Conservation (phyloP, 2,113 vertebrate species). For the Seriola quinqueradiata region DNA sequence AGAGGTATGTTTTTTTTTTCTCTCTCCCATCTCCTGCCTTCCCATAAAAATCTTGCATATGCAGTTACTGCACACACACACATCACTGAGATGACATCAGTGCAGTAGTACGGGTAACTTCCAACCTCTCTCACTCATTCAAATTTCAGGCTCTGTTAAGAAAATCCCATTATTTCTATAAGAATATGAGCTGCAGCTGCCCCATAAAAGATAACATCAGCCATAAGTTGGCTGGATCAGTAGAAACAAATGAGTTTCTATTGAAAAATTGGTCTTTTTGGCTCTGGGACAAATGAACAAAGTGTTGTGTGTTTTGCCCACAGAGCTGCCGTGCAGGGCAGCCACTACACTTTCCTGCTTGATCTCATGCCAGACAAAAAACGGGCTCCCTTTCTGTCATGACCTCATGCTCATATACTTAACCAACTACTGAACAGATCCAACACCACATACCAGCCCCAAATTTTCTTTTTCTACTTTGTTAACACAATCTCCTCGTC, state of each 20-base stretch:
- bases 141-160: conserved; percentile 75
- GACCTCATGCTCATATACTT: conserved; percentile 74
- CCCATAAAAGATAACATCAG: conserved; percentile 73
- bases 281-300: conserved; percentile 50
- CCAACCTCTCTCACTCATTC: conserved; percentile 59
- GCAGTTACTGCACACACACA: conserved; percentile 51
- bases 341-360: conserved; percentile 54
- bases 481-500: conserved; percentile 33
- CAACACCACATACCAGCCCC: conserved; percentile 38
- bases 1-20: conserved; percentile 53
- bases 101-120: conserved; percentile 61
- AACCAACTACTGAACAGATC: conserved; percentile 58
- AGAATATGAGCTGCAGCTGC: conserved; percentile 78
- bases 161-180: conserved; percentile 73
- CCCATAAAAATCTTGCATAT: conserved; percentile 60
- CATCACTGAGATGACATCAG: conserved; percentile 70
- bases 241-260: conserved; percentile 65
- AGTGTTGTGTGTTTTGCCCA: conserved; percentile 43
- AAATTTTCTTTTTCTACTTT: conserved; percentile 35
- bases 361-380: conserved; percentile 65
- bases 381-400: conserved; percentile 54
- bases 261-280: conserved; percentile 57
- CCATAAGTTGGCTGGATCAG: conserved; percentile 38
- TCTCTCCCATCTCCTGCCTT: conserved; percentile 54
- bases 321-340: conserved; percentile 44